phyloP scores from a whole-genome alignment of 92 coral and sea anemone genomes.

The Parazoanthus atlanticus region DNA sequence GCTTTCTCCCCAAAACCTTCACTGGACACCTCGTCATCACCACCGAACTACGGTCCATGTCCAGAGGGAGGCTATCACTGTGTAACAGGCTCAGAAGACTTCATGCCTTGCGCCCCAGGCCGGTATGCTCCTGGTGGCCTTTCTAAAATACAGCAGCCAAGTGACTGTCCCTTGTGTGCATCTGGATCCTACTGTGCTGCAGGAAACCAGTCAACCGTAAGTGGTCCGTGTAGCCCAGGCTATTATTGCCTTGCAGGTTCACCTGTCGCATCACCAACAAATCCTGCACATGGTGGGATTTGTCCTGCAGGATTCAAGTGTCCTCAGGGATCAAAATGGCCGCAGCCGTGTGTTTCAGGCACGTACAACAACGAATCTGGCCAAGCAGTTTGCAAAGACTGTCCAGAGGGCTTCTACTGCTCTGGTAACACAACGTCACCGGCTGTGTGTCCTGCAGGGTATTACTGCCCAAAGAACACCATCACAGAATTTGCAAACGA shows the following conservation, averaged over 20 bases:
- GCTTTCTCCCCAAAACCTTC: constrained; percentile 68
- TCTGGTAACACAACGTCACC: constrained; percentile 90
- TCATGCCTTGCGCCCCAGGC: constrained; percentile 79
- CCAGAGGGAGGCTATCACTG: constrained; percentile 92
- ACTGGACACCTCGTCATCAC: constrained; percentile 48
- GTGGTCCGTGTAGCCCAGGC: constrained; percentile 78
- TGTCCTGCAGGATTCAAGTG: constrained; percentile 89
- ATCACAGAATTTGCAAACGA: constrained; percentile 68
- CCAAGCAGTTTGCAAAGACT: constrained; percentile 66
- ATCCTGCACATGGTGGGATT: constrained; percentile 74
- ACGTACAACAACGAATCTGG: constrained; percentile 86
- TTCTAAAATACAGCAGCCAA: constrained; percentile 55
- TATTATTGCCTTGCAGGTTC: constrained; percentile 89
- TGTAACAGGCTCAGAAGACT: constrained; percentile 65
- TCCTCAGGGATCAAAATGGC: constrained; percentile 79
- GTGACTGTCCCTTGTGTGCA: constrained; percentile 80
- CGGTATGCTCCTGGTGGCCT: constrained; percentile 78
- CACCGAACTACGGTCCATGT: constrained; percentile 80
- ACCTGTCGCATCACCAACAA: constrained; percentile 70
- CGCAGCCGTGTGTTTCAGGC: constrained; percentile 81
- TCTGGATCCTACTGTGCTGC: constrained; percentile 83
- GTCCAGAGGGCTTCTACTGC: constrained; percentile 92
- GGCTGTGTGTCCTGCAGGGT: constrained; percentile 83
- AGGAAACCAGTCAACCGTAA: constrained; percentile 74
- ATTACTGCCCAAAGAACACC: constrained; percentile 77